Evolutionary conservation across 2,888 invertebrate genomes (phyloP).

Genomic region (Desoria tigrina): DNA sequence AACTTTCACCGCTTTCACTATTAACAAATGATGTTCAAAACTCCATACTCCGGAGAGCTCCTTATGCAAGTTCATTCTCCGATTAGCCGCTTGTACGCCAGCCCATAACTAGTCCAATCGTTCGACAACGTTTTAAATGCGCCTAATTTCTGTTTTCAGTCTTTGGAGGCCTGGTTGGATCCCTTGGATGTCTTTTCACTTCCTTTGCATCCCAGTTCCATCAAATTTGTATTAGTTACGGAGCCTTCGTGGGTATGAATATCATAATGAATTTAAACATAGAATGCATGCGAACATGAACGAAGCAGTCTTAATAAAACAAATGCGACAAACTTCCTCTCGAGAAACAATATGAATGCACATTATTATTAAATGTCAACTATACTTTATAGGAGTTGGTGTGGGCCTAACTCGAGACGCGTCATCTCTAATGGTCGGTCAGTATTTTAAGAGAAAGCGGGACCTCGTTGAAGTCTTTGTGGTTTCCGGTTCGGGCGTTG

Average conservation of each 20-base stretch:
- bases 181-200: slow-evolving; percentile 83
- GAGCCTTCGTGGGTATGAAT: slow-evolving; percentile 62
- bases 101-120: no score
- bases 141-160: slow-evolving; percentile 67
- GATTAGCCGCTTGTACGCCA: no score
- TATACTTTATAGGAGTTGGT: slow-evolving; percentile 67
- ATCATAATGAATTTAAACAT: background rate
- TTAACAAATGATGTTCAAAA: no score
- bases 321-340: background rate
- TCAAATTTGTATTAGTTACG: slow-evolving; percentile 84
- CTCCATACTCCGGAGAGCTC: no score
- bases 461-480: slow-evolving; percentile 86
- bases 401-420: slow-evolving; percentile 83
- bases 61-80: no score
- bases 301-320: background rate
- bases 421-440: slow-evolving; percentile 84
- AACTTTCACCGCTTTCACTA: no score
- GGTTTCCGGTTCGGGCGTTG: slow-evolving; percentile 80
- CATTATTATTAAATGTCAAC: background rate
- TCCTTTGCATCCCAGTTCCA: slow-evolving; percentile 87
- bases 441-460: slow-evolving; percentile 80
- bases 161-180: slow-evolving; percentile 80
- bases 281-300: background rate
- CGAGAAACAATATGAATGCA: background rate
- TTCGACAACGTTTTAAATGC: no score